Conservation (phyloP, 35 echinoderm and acorn worm species). For the Diadema setosum region DNA sequence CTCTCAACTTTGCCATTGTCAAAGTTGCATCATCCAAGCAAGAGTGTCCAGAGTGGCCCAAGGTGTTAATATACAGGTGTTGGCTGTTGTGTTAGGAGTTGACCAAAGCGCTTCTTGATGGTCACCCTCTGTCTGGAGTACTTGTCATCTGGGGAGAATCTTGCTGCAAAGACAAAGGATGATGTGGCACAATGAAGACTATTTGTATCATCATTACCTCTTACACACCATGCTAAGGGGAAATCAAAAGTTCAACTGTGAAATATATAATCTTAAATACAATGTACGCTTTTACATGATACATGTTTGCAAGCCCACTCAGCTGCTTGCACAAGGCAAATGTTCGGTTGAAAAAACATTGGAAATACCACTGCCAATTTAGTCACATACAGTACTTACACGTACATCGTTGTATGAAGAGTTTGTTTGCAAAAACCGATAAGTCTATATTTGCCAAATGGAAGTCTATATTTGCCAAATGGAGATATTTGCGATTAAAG, state of each 20-base stretch:
- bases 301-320: neutral
- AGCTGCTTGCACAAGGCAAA: neutral
- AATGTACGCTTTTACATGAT: neutral
- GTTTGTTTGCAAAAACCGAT: too few species aligned
- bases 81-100: constrained; percentile 79
- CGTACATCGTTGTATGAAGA: too few species aligned
- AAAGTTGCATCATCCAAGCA: too few species aligned
- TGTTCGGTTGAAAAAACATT: neutral
- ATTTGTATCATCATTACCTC: neutral
- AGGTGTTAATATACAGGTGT: constrained; percentile 62
- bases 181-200: neutral
- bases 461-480: too few species aligned
- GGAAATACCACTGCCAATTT: too few species aligned
- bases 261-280: neutral
- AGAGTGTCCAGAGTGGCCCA: too few species aligned
- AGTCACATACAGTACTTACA: too few species aligned
- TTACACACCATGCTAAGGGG: neutral
- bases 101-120: constrained; percentile 95
- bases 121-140: constrained; percentile 89
- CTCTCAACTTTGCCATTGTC: too few species aligned
- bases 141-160: constrained; percentile 98
- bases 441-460: too few species aligned
- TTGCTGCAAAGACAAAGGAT: constrained; percentile 45
- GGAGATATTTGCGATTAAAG: too few species aligned
- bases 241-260: too few species aligned